A percentile compares a stretch with the other conserved stretches of the same genome.
Conservation (phyloP, 2,888 invertebrate genomes). For the Cabera pusaria region DNA sequence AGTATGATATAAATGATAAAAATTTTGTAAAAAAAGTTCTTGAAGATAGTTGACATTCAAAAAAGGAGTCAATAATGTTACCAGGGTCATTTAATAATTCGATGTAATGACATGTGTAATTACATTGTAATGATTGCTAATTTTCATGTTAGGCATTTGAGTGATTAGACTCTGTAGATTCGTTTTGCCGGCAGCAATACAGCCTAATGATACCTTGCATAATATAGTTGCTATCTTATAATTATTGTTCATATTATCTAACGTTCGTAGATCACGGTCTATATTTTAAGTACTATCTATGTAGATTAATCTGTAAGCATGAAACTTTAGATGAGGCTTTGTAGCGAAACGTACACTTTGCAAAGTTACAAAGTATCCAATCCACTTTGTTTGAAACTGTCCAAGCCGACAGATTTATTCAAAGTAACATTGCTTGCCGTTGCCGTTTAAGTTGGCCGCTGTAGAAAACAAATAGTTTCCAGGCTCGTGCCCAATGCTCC, state of each 20-base stretch:
- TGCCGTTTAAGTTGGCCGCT: constrained; percentile 39
- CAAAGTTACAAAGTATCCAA: constrained; percentile 21
- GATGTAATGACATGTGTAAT: constrained; percentile 9
- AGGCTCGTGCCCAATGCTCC: constrained; percentile 32
- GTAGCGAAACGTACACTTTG: constrained; percentile 9
- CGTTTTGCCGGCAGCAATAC: constrained; percentile 23
- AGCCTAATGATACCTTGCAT: constrained; percentile 16
- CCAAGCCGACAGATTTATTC: constrained; percentile 26
- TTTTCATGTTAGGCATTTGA: constrained; percentile 17
- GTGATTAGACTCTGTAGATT: constrained; percentile 13
- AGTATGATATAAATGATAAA: no score
- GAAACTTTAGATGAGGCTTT: constrained; percentile 1
- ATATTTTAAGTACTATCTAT: no score
- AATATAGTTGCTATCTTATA: constrained; percentile 3
- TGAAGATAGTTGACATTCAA: constrained; percentile 16
- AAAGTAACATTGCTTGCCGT: constrained; percentile 41
- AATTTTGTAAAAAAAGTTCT: no score
- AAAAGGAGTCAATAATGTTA: constrained; percentile 14
- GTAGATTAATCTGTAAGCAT: no score
- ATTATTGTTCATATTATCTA: no score
- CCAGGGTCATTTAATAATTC: constrained; percentile 17
- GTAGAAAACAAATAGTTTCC: constrained; percentile 20
- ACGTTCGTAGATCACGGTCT: no score
- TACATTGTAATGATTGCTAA: constrained; percentile 22
- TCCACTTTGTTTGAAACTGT: constrained; percentile 39